phyloP scores from a whole-genome alignment of 2,888 invertebrate genomes.

The Steinernema hermaphroditum region DNA sequence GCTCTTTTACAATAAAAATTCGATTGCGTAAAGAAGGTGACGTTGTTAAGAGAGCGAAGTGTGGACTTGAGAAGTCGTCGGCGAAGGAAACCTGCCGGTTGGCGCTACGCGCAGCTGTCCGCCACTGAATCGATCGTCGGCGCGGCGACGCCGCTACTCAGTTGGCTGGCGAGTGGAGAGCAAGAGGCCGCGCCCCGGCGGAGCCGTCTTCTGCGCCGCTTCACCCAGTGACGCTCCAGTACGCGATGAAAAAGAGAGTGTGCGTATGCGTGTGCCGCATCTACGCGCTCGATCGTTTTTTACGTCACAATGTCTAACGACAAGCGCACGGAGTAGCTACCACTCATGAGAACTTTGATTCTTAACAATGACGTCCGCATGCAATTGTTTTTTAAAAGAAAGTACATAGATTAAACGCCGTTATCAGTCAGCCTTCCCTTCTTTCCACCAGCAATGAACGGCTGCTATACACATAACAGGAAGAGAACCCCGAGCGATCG shows the following conservation, averaged over 20 bases:
- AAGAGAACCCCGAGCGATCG: no score
- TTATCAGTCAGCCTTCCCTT: no score
- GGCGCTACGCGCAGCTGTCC: slow-evolving; percentile 25
- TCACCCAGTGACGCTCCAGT: not conserved
- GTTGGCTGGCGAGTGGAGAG: not conserved
- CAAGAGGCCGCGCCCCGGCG: slow-evolving; percentile 7
- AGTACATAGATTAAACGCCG: no score
- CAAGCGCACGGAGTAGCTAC: no score
- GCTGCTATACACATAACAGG: no score
- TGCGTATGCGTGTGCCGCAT: slow-evolving; percentile 16
- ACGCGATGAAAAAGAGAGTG: not conserved
- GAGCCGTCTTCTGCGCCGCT: slow-evolving; percentile 9
- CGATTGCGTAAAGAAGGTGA: not conserved
- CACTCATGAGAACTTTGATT: no score
- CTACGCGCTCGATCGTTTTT: slow-evolving; percentile 4
- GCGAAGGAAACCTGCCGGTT: slow-evolving; percentile 23
- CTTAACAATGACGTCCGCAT: no score
- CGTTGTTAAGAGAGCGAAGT: not conserved
- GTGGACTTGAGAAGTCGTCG: slow-evolving; percentile 27
- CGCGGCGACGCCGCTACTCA: not conserved
- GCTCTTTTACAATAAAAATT: no score
- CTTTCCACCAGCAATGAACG: no score
- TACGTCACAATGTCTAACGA: slow-evolving; percentile 4
- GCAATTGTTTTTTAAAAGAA: no score
- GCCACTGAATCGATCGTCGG: slow-evolving; percentile 14